These are phyloP conservation scores for Andricus quercusramuli DNA, from an alignment of 2,888 invertebrate genomes.

Conservation along the genomic window DNA sequence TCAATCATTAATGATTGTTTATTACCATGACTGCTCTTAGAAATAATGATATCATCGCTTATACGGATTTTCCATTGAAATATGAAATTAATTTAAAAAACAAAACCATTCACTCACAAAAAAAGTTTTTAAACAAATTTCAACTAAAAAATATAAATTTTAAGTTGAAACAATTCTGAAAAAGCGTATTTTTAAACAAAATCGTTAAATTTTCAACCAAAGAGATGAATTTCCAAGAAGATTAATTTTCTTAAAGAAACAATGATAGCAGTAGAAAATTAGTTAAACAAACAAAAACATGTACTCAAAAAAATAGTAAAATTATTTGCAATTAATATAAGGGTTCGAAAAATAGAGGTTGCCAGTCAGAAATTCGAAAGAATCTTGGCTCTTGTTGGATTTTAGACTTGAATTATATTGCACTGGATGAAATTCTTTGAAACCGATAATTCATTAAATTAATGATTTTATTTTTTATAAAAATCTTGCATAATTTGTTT, in stretches of 20 bases:
- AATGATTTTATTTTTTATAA: neutral
- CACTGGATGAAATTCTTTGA: neutral
- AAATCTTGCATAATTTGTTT: neutral
- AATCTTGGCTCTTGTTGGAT: slow-evolving; percentile 23
- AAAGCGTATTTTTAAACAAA: too few relatives aligned
- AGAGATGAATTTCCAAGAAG: too few relatives aligned
- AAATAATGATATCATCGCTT: neutral
- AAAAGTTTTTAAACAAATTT: too few relatives aligned
- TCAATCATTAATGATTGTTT: neutral
- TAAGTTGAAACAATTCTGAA: too few relatives aligned
- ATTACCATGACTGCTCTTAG: neutral
- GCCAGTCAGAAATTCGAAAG: slow-evolving; percentile 16
- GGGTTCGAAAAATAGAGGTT: neutral
- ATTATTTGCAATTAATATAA: neutral
- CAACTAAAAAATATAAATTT: too few relatives aligned
- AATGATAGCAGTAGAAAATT: neutral
- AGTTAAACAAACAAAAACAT: neutral
- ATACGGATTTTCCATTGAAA: neutral
- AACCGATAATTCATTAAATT: neutral
- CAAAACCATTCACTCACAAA: too few relatives aligned
- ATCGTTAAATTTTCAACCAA: too few relatives aligned
- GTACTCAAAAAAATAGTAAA: too few relatives aligned
- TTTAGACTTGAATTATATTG: slow-evolving; percentile 14
- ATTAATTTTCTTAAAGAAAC: neutral
- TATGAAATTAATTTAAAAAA: neutral